phyloP scores from a whole-genome alignment of 2,797 vertebrate species.

The Xiphophorus birchmanni region DNA sequence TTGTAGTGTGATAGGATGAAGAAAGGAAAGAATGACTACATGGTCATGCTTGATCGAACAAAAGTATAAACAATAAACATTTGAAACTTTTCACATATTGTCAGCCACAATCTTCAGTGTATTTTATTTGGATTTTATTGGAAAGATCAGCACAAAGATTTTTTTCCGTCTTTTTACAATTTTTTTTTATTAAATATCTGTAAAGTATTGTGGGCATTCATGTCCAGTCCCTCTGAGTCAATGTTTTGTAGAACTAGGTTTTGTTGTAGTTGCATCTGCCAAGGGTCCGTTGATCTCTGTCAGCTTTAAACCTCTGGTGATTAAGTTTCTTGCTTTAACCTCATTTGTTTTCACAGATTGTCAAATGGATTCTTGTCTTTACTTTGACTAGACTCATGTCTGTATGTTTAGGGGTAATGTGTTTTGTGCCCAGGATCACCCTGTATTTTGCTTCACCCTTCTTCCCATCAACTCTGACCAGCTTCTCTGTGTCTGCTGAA shows the following conservation, averaged over 20 bases:
- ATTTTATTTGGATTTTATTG: neutral
- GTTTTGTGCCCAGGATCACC: neutral
- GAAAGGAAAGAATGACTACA: constrained; percentile 45
- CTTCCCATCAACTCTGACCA: neutral
- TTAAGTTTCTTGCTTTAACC: neutral
- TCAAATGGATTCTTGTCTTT: neutral
- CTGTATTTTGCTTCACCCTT: neutral
- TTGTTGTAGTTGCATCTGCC: neutral
- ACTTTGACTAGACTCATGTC: neutral
- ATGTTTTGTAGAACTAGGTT: neutral
- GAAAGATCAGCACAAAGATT: neutral
- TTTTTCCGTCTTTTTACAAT: no score
- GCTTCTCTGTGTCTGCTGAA: neutral
- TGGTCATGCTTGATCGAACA: constrained; percentile 58
- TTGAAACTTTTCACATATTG: neutral
- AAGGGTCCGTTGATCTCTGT: neutral
- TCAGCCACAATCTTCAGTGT: neutral
- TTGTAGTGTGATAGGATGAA: constrained; percentile 54
- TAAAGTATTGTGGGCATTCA: neutral
- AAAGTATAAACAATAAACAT: constrained; percentile 52
- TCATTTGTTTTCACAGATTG: neutral
- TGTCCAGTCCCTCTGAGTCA: neutral
- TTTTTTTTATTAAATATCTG: neutral
- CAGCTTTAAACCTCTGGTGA: neutral
- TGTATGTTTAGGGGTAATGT: neutral